Base-by-base conservation (phyloP, 2,888 invertebrate species). In the Nasonia oneida region DNA sequence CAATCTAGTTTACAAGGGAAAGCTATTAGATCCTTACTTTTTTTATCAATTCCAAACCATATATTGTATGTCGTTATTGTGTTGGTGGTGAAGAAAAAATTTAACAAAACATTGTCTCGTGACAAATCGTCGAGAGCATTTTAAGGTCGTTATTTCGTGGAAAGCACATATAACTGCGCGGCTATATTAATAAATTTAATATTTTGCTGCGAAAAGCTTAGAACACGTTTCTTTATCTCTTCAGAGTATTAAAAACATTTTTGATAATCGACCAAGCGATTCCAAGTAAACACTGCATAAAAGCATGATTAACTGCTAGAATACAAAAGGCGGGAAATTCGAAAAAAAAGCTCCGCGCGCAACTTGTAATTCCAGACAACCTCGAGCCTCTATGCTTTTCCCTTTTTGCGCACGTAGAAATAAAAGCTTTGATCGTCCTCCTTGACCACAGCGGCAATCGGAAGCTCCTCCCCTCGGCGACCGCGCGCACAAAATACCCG, bases 321-420 rank as follows among this genome's bases (percentile, higher is more conserved):
- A 10, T 2, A 67, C 12, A 71, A 71, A 71, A 14, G 39, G 73
- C 73, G 73, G 73, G 73, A 73, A 42, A 73, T 42, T 73, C 42
- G 14, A 73, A 73, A 73, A 73, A 73, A 42, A 73, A 39, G n/a
- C 6, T 39, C n/a, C 73, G n/a, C n/a, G 39, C 42, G 8, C 73
- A 73, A 71, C 18, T 71, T 64, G n/a, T 64, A 64, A 67, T 29
- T 67, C 57, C 57, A 57, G 57, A 57, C n/a, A 57, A 57, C 57
- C 57, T 67, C 67, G 67, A 23, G 37, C 2, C 14, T 29, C 2
- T 29, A 1, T 2, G 14, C 10, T 67, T 15, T 33, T 67, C 67
- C 29, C 67, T 29, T 64, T 64, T 47, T 47, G 12, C 8, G 12
- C 8, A 29, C 37, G 29, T 8, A 33, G 23, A 67, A 67, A 67